Percentiles rank a stretch among this genome's conserved stretches.
Conservation (phyloP, 2,888 invertebrate species). For the Acleris holmiana region DNA sequence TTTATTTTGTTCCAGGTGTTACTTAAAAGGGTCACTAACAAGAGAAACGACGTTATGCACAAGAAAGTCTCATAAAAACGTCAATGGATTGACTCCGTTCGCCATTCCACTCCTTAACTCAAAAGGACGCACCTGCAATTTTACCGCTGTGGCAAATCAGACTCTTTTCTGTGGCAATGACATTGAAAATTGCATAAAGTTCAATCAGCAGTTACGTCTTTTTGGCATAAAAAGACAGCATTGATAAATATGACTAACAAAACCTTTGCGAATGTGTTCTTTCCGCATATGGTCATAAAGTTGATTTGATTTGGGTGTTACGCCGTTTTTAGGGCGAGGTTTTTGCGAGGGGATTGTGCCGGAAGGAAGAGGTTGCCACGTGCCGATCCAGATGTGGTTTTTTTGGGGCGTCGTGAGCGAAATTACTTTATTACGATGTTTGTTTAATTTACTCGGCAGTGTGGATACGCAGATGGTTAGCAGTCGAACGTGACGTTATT, state of each 20-base stretch:
- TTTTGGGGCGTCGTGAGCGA: slow-evolving; percentile 51
- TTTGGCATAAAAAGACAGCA: too few relatives aligned
- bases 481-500: neutral
- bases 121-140: too few relatives aligned
- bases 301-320: slow-evolving; percentile 20
- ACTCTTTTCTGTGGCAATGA: too few relatives aligned
- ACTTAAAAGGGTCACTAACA: slow-evolving; percentile 28
- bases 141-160: too few relatives aligned
- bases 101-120: neutral
- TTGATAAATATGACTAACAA: too few relatives aligned
- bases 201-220: too few relatives aligned
- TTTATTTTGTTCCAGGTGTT: slow-evolving; percentile 18
- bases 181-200: too few relatives aligned
- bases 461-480: neutral
- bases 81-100: slow-evolving; percentile 7
- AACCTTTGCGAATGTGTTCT: too few relatives aligned
- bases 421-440: slow-evolving; percentile 52
- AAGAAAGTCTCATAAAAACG: slow-evolving; percentile 31
- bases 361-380: slow-evolving; percentile 69
- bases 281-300: too few relatives aligned
- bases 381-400: slow-evolving; percentile 67
- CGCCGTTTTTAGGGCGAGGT: slow-evolving; percentile 45
- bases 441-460: slow-evolving; percentile 19
- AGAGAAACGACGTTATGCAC: slow-evolving; percentile 34
- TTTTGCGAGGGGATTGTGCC: slow-evolving; percentile 59